Conservation (phyloP, 2,797 vertebrate genomes). For the Vireo griseus region DNA sequence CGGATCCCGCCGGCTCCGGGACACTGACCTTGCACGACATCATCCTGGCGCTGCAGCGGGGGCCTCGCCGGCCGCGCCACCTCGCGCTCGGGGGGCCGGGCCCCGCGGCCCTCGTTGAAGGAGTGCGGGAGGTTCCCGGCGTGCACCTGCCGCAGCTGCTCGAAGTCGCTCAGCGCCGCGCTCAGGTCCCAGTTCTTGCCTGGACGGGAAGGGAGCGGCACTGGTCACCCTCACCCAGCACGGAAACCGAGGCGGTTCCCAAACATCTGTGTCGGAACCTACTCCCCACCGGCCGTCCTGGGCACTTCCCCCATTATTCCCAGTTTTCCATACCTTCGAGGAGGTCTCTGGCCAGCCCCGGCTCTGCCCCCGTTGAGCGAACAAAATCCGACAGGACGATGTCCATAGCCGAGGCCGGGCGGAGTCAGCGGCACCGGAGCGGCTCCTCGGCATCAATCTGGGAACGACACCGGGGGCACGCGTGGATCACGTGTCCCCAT, state of each 20-base stretch:
- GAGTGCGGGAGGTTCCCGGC: constrained; percentile 79
- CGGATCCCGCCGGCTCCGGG: fast-evolving
- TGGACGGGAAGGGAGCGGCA: constrained; percentile 12
- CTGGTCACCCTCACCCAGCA: fast-evolving
- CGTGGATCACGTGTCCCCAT: not conserved
- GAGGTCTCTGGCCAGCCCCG: constrained; percentile 92
- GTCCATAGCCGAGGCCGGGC: constrained; percentile 90
- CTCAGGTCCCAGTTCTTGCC: constrained; percentile 98
- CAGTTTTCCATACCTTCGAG: constrained; percentile 84
- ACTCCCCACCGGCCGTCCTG: fast-evolving
- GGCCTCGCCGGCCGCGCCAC: constrained; percentile 74
- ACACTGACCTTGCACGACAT: constrained; percentile 86
- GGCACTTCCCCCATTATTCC: not conserved
- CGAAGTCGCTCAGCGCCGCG: constrained; percentile 91
- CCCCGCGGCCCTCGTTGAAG: constrained; percentile 67
- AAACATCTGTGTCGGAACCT: fast-evolving
- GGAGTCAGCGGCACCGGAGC: not conserved
- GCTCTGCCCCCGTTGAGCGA: constrained; percentile 95
- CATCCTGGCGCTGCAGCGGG: constrained; percentile 88
- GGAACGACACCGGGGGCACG: not conserved
- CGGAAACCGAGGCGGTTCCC: fast-evolving
- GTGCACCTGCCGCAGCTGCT: constrained; percentile 91
- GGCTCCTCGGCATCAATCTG: constrained; percentile 48
- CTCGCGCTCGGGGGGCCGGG: constrained; percentile 77
- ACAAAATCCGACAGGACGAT: constrained; percentile 97